Percentiles rank a stretch among this genome's conserved stretches.
Evolutionary conservation across 2,797 vertebrate genomes (phyloP).

Genomic region (Podargus strigoides): DNA sequence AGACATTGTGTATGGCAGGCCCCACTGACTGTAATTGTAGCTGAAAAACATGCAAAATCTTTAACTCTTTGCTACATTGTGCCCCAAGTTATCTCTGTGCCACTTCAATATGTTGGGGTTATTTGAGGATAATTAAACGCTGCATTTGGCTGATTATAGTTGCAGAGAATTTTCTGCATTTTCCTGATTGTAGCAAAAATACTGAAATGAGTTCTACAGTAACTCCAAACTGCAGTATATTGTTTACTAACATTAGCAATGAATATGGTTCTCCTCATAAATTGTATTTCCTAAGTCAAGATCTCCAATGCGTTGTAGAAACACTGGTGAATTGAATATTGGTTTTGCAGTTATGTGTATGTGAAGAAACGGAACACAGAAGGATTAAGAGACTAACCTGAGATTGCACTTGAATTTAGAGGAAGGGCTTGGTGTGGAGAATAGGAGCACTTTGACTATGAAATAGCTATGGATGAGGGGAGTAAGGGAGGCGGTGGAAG

Average conservation of each 20-base stretch:
- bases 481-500: neutral
- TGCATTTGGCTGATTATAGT: neutral
- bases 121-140: neutral
- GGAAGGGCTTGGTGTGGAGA: neutral
- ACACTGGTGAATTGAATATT: neutral
- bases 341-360: neutral
- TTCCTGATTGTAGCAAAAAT: neutral
- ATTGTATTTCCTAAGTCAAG: neutral
- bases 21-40: conserved; percentile 25
- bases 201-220: neutral
- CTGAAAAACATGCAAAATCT: conserved; percentile 48
- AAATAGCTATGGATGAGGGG: neutral
- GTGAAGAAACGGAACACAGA: neutral
- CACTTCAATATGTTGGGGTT: neutral
- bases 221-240: neutral
- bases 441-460: neutral
- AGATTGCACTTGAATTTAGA: neutral
- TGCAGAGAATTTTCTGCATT: neutral
- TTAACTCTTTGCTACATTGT: conserved; percentile 7
- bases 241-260: neutral
- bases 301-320: neutral
- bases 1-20: conserved; percentile 8
- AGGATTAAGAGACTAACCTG: neutral
- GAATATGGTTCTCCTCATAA: neutral
- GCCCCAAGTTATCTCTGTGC: neutral